phyloP scores from a whole-genome alignment of 2,113 vertebrate species.

The Bubalus kerabau region DNA sequence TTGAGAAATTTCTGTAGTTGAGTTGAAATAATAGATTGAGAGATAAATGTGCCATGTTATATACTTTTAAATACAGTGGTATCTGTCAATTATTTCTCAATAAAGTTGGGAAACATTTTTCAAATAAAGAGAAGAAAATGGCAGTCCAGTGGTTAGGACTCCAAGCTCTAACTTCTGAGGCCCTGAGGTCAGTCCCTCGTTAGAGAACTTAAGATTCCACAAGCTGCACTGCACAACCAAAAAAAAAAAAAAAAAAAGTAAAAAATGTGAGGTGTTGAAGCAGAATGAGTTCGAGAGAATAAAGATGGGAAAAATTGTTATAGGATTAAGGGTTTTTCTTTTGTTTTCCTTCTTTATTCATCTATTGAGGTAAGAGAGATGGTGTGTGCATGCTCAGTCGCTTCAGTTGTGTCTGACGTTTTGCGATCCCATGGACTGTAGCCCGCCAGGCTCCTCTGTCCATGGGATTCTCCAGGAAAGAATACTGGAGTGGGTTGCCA shows the following conservation, averaged over 20 bases:
- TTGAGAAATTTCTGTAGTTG: conserved; percentile 15
- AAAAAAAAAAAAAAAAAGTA: background rate
- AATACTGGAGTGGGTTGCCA: background rate
- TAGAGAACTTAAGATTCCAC: background rate
- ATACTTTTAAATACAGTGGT: background rate
- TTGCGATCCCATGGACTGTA: background rate
- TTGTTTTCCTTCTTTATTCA: background rate
- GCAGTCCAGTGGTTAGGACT: background rate
- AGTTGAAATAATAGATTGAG: background rate
- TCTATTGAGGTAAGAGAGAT: background rate
- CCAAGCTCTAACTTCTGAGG: background rate
- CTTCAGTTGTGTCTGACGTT: background rate
- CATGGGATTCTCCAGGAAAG: background rate
- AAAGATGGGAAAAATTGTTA: background rate
- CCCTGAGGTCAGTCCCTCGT: background rate
- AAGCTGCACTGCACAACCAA: background rate
- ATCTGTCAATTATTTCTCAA: background rate
- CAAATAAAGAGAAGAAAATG: background rate
- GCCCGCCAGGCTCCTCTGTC: background rate
- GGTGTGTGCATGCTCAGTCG: background rate
- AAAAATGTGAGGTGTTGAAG: background rate
- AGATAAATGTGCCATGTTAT: background rate
- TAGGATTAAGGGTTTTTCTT: background rate
- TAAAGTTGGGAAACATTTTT: background rate
- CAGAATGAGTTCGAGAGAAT: background rate